Percentiles rank a stretch among this genome's conserved stretches.
These are phyloP conservation scores for Gryllus longicercus DNA, from an alignment of 2,888 invertebrate genomes.

Conservation along the genomic window DNA sequence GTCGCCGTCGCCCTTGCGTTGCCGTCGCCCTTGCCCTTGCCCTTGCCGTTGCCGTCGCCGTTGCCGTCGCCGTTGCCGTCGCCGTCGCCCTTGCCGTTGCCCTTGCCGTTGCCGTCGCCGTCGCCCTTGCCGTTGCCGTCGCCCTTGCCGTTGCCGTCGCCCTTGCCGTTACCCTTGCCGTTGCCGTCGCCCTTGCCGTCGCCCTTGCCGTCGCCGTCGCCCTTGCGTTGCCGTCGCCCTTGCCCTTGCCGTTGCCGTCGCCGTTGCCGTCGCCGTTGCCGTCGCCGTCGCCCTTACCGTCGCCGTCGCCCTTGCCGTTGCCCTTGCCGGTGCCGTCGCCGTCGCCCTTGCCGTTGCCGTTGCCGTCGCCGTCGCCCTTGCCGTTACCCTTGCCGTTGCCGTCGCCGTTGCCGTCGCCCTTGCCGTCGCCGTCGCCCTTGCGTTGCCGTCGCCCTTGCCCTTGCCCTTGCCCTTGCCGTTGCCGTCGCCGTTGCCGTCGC, in stretches of 20 bases:
- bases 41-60: neutral
- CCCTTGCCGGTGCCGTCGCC: neutral
- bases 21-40: neutral
- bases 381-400: neutral
- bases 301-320: neutral
- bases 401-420: neutral
- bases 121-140: neutral
- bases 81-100: neutral
- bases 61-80: neutral
- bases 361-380: no score
- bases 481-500: neutral
- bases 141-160: neutral
- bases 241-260: neutral
- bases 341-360: neutral
- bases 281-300: neutral
- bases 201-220: neutral
- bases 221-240: neutral
- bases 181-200: no score
- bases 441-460: neutral
- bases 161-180: neutral
- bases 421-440: neutral
- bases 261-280: no score
- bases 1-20: neutral
- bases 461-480: neutral
- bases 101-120: neutral